These are phyloP conservation scores for Dicranocentrus wangi DNA, from an alignment of 2,888 invertebrate genomes.

Conservation along the genomic window DNA sequence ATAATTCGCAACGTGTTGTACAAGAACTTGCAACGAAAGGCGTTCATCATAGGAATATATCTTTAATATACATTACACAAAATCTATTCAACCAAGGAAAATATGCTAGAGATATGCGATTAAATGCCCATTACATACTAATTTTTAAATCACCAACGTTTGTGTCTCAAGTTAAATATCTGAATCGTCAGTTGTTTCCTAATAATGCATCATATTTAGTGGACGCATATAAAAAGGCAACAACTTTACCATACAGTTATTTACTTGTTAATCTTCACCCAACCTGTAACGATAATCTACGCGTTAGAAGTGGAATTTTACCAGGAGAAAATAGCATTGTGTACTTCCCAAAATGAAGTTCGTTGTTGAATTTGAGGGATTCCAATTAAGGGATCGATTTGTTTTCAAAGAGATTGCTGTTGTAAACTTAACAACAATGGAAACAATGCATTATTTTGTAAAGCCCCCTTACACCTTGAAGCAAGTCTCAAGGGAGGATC, in stretches of 20 bases:
- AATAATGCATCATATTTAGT: slow-evolving; percentile 11
- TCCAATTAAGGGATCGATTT: slow-evolving; percentile 33
- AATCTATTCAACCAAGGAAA: slow-evolving; percentile 47
- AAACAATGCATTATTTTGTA: slow-evolving; percentile 34
- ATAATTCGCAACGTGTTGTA: slow-evolving; percentile 7
- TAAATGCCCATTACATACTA: slow-evolving; percentile 38
- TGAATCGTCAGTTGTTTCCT: slow-evolving; percentile 37
- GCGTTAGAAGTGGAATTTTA: slow-evolving; percentile 49
- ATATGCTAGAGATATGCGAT: slow-evolving; percentile 46
- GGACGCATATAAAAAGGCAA: slow-evolving; percentile 62
- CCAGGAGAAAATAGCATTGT: slow-evolving; percentile 26
- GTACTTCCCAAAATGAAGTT: slow-evolving; percentile 52
- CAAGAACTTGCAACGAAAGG: slow-evolving; percentile 54
- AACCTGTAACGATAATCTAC: slow-evolving; percentile 47
- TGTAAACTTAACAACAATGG: not conserved
- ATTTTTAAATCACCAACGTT: slow-evolving; percentile 61
- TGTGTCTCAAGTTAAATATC: slow-evolving; percentile 36
- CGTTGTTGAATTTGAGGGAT: slow-evolving; percentile 60
- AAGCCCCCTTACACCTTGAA: too few species aligned
- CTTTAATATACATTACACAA: slow-evolving; percentile 44
- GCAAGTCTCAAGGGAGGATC: too few species aligned
- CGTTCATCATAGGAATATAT: slow-evolving; percentile 45
- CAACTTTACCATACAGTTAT: slow-evolving; percentile 44
- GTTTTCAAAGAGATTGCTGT: slow-evolving; percentile 45
- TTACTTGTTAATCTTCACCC: slow-evolving; percentile 62